Evolutionary conservation across 2,113 vertebrate species (phyloP).

Genomic region (Lucifuga dentata): DNA sequence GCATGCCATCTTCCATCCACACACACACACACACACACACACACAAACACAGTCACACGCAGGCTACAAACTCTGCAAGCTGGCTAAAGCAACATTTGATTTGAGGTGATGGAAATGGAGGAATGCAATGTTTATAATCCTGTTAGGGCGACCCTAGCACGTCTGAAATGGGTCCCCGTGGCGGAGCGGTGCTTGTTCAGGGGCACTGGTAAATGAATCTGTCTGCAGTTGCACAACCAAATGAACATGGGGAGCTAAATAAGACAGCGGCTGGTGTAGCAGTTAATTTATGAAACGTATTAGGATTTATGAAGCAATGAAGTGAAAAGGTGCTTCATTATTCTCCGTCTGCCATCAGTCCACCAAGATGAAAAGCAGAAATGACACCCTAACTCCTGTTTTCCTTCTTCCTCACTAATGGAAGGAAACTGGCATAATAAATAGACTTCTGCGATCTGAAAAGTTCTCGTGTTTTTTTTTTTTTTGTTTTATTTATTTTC

Average conservation of each 20-base stretch:
- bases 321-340: slow-evolving; percentile 76
- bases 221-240: slow-evolving; percentile 65
- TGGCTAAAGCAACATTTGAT: slow-evolving; percentile 63
- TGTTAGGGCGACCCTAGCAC: slow-evolving; percentile 49
- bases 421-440: slow-evolving; percentile 44
- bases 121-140: slow-evolving; percentile 58
- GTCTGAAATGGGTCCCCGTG: slow-evolving; percentile 65
- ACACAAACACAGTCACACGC: slow-evolving; percentile 14
- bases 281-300: slow-evolving; percentile 79
- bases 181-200: slow-evolving; percentile 32
- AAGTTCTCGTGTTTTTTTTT: slow-evolving; percentile 17
- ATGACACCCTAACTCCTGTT: slow-evolving; percentile 61
- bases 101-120: slow-evolving; percentile 57
- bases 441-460: slow-evolving; percentile 25
- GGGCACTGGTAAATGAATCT: slow-evolving; percentile 69
- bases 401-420: slow-evolving; percentile 50
- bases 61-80: slow-evolving; percentile 25
- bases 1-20: slow-evolving; percentile 56
- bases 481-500: background rate
- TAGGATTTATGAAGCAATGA: slow-evolving; percentile 80
- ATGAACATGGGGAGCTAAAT: slow-evolving; percentile 64
- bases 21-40: background rate
- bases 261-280: slow-evolving; percentile 48
- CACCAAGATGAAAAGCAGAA: slow-evolving; percentile 51
- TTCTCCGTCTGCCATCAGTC: slow-evolving; percentile 63